Base-by-base conservation (phyloP, 2,797 vertebrate species). In the Acanthis flammea region DNA sequence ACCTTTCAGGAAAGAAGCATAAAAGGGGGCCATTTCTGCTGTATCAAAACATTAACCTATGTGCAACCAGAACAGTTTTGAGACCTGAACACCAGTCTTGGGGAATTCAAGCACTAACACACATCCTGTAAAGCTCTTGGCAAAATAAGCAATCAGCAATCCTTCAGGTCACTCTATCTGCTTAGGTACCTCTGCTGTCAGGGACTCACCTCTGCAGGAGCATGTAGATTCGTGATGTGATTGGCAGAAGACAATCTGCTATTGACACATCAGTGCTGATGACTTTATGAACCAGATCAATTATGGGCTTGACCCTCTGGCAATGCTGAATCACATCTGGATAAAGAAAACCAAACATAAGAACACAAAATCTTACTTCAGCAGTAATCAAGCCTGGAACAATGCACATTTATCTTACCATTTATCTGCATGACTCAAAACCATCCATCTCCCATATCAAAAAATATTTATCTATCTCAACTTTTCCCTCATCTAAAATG, bases 171-270 rank as follows among this genome's bases (percentile, higher is more conserved):
- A 30, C 16, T 58, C 1, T 6, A 7, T 33, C 41, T 88, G 62
- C 57, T 30, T 31, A 74, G 66, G n/a, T 2, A 39, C 16, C 70
- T 41, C 21, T 48, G n/a, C 5, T 2, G 19, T 6, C 47, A 41
- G 31, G 4, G 16, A 66, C 79, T 96, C 93, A 99, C 99, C 99
- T 98, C 97, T 99, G 99, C 88, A 99, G 97, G 88, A 99, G 95
- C 99, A 99, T 99, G 97, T 99, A 99, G 96, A 99, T 99, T 39
- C 99, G 99, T 6, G 99, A 99, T 0, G 99, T 99, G 95, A 99
- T 99, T 4, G 99, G 99, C 93, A 99, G 92, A 60, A 99, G 98
- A 81, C 98, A 99, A 88, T 99, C 99, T 0, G 99, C 99, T 96
- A 99, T 98, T 0, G 99, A 99, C 95, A 99, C 98, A 90, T 99